Evolutionary conservation across 2,113 vertebrate genomes (phyloP).

Genomic region (Amazona vittata): DNA sequence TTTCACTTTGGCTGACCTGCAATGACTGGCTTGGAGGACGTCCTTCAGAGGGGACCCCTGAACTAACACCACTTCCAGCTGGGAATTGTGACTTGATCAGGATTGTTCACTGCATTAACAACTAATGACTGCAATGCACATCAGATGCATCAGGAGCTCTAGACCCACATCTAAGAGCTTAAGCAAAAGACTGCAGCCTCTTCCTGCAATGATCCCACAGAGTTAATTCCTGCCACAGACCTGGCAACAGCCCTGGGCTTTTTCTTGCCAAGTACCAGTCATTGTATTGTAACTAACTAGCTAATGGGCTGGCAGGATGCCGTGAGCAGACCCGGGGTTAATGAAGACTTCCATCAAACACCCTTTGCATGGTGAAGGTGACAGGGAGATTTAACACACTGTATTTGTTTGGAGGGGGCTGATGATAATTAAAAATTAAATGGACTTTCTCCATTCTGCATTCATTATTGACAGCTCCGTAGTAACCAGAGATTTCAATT

Average conservation of each 20-base stretch:
- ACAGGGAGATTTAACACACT: neutral
- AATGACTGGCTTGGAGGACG: neutral
- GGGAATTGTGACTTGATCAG: neutral
- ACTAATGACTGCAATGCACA: neutral
- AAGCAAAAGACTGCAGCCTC: neutral
- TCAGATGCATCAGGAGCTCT: rapidly evolving
- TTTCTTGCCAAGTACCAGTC: constrained; percentile 17
- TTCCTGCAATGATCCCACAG: neutral
- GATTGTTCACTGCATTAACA: neutral
- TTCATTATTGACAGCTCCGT: constrained; percentile 6
- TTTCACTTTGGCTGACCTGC: neutral
- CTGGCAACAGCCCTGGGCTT: neutral
- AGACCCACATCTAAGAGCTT: neutral
- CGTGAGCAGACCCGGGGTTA: neutral
- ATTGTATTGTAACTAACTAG: neutral
- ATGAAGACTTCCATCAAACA: constrained; percentile 7
- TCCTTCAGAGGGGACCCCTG: neutral
- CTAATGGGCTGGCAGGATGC: constrained; percentile 4
- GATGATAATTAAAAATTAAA: constrained; percentile 33
- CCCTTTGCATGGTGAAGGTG: neutral
- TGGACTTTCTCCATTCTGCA: constrained; percentile 5
- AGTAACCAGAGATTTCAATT: constrained; percentile 12
- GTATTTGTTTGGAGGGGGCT: constrained; percentile 18
- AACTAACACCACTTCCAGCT: neutral
- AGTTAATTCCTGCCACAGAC: neutral